Percentiles rank a stretch among this genome's conserved stretches.
phyloP scores from a whole-genome alignment of 1,140 invertebrate genomes.

The Aphelinus certus region DNA sequence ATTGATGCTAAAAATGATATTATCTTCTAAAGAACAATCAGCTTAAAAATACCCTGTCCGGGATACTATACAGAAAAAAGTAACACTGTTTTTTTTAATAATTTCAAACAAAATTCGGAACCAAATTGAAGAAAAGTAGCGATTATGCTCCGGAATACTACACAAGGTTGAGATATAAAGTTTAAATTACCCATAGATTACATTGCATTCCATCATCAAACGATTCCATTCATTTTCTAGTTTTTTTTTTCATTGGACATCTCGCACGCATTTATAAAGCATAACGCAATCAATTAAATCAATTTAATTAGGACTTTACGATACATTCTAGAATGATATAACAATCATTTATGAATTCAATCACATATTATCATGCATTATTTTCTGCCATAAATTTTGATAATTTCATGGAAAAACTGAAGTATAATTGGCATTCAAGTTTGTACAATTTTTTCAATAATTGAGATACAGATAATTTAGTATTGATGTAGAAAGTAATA shows the following conservation, averaged over 20 bases:
- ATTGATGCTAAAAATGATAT: conserved; percentile 2
- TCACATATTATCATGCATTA: conserved; percentile 15
- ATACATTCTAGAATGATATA: conserved; percentile 7
- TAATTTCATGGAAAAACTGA: no score
- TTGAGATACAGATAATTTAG: no score
- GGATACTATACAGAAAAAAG: neutral
- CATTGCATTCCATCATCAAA: neutral
- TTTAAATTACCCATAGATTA: conserved; percentile 2
- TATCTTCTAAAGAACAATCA: neutral
- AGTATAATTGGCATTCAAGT: no score
- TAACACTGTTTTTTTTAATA: no score
- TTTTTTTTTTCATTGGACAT: conserved; percentile 9
- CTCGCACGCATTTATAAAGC: conserved; percentile 20
- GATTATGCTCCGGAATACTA: neutral
- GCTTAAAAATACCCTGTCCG: no score
- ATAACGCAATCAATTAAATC: conserved; percentile 24
- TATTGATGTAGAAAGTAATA: no score
- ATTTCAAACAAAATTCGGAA: no score
- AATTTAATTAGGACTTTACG: neutral
- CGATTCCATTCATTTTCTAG: neutral
- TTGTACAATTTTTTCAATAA: no score
- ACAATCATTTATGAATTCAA: conserved; percentile 21
- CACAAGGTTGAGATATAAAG: conserved; percentile 10
- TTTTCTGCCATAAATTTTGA: no score
- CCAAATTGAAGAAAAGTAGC: neutral